Evolutionary conservation across 1,140 invertebrate genomes (phyloP).

Genomic region (Brachionus calyciflorus): DNA sequence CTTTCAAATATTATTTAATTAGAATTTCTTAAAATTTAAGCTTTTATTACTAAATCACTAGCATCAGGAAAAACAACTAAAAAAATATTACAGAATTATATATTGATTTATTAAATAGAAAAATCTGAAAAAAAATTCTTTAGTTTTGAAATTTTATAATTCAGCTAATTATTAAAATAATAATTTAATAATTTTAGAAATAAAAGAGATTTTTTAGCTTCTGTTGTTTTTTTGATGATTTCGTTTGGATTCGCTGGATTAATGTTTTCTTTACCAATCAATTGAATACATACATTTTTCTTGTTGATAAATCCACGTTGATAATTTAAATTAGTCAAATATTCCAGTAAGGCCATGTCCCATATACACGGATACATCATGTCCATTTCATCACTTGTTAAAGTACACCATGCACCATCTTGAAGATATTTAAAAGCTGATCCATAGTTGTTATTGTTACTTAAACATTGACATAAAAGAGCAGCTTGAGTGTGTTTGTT

Average conservation of each 20-base stretch:
- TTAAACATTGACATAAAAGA: constrained; percentile 15
- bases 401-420: background rate
- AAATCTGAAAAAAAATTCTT: background rate
- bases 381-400: constrained; percentile 29
- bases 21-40: too few relatives aligned
- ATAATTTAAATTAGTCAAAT: constrained; percentile 41
- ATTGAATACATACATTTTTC: constrained; percentile 24
- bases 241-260: constrained; percentile 1
- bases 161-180: constrained; percentile 20
- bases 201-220: constrained; percentile 7
- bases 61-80: too few relatives aligned
- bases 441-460: constrained; percentile 21
- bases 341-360: constrained; percentile 29
- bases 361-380: constrained; percentile 3
- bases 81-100: too few relatives aligned
- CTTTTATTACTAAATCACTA: constrained; percentile 9
- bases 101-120: background rate
- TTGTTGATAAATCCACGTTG: constrained; percentile 10
- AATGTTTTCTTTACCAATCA: constrained; percentile 9
- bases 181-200: constrained; percentile 41
- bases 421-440: constrained; percentile 39
- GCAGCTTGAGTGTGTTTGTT: constrained; percentile 45
- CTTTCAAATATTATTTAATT: too few relatives aligned
- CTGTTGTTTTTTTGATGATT: background rate
- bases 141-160: background rate